A percentile compares a stretch with the other conserved stretches of the same genome.
Conservation (phyloP, 2,113 vertebrate species). For the Steatornis caripensis region DNA sequence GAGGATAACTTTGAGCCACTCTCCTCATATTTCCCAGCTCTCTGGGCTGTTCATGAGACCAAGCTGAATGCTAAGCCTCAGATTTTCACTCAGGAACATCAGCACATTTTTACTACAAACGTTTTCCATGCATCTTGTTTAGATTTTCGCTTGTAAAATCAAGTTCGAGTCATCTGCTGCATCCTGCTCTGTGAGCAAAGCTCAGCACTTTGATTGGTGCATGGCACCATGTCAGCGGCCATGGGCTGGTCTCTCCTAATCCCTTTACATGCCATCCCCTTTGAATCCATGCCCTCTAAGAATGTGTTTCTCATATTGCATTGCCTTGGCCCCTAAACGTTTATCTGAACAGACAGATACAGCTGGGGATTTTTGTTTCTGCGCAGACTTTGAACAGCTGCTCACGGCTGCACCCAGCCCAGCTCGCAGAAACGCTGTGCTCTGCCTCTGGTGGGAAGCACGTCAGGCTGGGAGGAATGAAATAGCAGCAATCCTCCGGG, state of each 20-base stretch:
- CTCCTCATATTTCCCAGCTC: not conserved
- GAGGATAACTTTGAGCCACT: not conserved
- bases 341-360: slow-evolving; percentile 34
- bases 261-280: not conserved
- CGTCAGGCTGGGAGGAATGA: not conserved
- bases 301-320: slow-evolving; percentile 13
- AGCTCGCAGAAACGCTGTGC: not conserved
- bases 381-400: slow-evolving; percentile 2
- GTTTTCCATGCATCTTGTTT: not conserved
- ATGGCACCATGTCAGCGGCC: fast-evolving
- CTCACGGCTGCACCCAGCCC: not conserved
- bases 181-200: not conserved
- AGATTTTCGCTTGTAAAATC: not conserved
- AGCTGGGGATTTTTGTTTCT: slow-evolving; percentile 1
- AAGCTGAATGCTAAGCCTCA: not conserved
- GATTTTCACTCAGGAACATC: not conserved
- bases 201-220: not conserved
- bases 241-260: not conserved
- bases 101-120: not conserved
- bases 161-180: not conserved
- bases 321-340: not conserved
- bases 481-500: not conserved
- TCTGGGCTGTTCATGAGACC: not conserved
- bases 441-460: not conserved
- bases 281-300: not conserved